Conservation (phyloP, 2,888 invertebrate species). For the Andrena haemorrhoa region DNA sequence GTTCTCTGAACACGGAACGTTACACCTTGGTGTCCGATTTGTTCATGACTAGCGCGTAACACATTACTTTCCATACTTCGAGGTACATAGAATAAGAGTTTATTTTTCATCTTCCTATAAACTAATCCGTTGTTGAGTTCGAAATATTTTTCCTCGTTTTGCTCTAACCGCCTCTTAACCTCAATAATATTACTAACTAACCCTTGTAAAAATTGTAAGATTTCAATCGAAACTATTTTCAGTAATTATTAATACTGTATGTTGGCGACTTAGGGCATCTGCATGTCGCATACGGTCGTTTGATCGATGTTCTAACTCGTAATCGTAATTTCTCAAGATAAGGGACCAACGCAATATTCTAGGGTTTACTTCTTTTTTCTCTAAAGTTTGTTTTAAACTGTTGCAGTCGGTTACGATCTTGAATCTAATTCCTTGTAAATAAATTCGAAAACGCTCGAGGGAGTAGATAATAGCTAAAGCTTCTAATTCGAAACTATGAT, state of each 20-base stretch:
- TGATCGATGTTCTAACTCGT: slow-evolving; percentile 19
- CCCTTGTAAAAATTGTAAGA: slow-evolving; percentile 3
- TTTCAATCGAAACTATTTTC: slow-evolving; percentile 14
- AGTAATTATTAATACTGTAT: background rate
- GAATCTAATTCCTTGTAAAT: slow-evolving; percentile 4
- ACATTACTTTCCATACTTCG: background rate
- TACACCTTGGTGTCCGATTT: background rate
- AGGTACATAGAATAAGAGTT: slow-evolving; percentile 5
- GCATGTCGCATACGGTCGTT: slow-evolving; percentile 12
- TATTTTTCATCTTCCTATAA: background rate
- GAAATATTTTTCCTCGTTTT: slow-evolving; percentile 3
- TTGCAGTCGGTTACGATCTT: background rate
- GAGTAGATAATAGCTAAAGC: slow-evolving; percentile 12
- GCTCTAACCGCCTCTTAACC: background rate
- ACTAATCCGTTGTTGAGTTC: slow-evolving; percentile 12
- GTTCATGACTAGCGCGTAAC: background rate
- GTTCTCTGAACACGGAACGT: too few relatives aligned
- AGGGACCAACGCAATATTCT: slow-evolving; percentile 11
- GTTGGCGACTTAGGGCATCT: slow-evolving; percentile 10
- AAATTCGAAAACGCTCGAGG: slow-evolving; percentile 9
- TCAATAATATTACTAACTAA: background rate
- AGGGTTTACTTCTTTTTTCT: slow-evolving; percentile 41
- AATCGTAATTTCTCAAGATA: slow-evolving; percentile 8
- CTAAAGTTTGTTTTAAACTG: slow-evolving; percentile 9
- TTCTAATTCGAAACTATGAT: slow-evolving; percentile 13